Base-by-base conservation (phyloP, 2,888 invertebrate species). In the Ypsolopha sequella region DNA sequence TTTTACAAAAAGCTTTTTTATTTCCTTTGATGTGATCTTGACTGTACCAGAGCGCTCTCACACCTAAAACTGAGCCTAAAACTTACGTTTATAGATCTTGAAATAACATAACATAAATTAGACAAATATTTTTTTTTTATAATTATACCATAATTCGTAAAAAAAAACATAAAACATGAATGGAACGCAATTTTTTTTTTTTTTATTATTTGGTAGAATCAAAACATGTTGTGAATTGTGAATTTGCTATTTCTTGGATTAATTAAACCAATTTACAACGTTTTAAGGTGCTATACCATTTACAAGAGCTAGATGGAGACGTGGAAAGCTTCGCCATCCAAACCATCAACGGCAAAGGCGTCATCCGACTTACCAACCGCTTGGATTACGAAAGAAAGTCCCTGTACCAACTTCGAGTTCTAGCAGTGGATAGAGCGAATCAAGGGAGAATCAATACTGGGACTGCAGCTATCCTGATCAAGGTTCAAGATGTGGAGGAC, bases 371-470 rank as follows among this genome's bases (percentile, higher is more conserved):
- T 6, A 88, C 91, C 50, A 92, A 92, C 56, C 85, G 88, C 43
- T 87, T 97, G 58, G 96, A 97, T 80, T 97, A 95, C 68, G 97
- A 97, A 70, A 89, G 88, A 49, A 95, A 96, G 76, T 94, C 93
- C 47, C 78, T 97, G 14, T 95, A 97, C 68, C 96, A 97, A 74
- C 80, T 97, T 48, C 88, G 94, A 59, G 89, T 96, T 3, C 73
- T 96, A 55, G 96, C 96, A 0, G 90, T 93, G 2, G 96, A 96
- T 74, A 89, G 96, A 50, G 95, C 96, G 1, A 95, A 93, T 70
- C 91, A 92, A 75, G 91, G 93, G 38, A 82, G 90, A 7, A 89
- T 95, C n/a, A 96, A 97, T 69, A 96, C 96, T 0, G 96, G 95
- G 14, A 95, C 96, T 3, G 96, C 96, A 1, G 94, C 95, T 51